Evolutionary conservation across 2,113 vertebrate genomes (phyloP), one percentile per base, ranked within the genome.

Genomic region (Oryzias melastigma): DNA sequence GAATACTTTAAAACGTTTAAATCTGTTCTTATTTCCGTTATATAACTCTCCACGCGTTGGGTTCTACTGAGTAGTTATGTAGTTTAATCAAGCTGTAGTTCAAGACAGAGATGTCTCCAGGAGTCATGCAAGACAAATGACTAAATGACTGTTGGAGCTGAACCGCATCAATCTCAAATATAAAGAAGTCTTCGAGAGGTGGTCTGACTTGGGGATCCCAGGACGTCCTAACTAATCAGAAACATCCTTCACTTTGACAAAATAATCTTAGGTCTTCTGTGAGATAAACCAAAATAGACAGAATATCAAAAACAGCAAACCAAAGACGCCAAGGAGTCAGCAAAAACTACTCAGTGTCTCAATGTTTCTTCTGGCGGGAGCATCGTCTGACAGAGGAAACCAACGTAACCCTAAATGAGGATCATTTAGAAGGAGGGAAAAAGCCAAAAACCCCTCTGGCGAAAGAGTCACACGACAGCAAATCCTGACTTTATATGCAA

Each of bases 1-100:
- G 46, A 53, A 50, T 16, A 25, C 51, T 45, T 35, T 14, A 48
- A 49, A 69, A 69, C 71, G n/a, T 66, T 51, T 63, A 41, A 68
- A 66, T 71, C 40, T 58, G 50, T 40, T 49, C n/a, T 58, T 18
- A 49, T 61, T 50, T 65, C 20, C 62, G 52, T 42, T 50, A 10
- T 57, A 41, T 15, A 60, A 68, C 44, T 43, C 53, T 25, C 6
- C 53, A n/a, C 43, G 22, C 58, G 47, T 46, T 61, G 24, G 53
- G 58, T 56, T 41, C 49, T 35, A 43, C 19, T 55, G 54, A 46
- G 35, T 57, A 65, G 58, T 66, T 61, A 71, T 60, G 44, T 19
- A 54, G 45, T 73, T 65, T 45, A 40, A 70, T 27, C 52, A 19
- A 16, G 52, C 45, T 48, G 40, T 27, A 22, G 29, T 42, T 70